Base-by-base conservation (phyloP, 2,888 invertebrate genomes). In the Polia nebulosa region DNA sequence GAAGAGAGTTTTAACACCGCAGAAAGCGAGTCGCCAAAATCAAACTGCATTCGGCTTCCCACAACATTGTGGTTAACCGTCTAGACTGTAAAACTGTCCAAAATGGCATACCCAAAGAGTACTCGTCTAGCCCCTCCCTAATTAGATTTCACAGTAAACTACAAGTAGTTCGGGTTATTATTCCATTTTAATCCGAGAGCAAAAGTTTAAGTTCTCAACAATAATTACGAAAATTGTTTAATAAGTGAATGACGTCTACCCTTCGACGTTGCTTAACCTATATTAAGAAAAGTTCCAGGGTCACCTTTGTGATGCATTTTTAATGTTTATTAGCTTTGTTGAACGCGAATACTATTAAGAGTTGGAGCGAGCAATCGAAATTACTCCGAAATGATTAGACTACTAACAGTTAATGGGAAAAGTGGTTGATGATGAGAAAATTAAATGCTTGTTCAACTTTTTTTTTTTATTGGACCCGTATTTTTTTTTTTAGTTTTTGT, bases 261-360 rank as follows among this genome's bases (percentile, higher is more conserved):
- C 44, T 80, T 74, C 68, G 25, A 61, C 60, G 15, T 56, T 52
- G 67, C 51, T 62, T 55, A 25, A 56, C 34, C 20, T 60, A 34
- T 53, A 65, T 32, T 44, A 52, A 53, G 51, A 41, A 53, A 72
- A 67, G 49, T 70, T 75, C 9, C 60, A 70, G 72, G 67, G 72
- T 64, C 22, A 55, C 15, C 61, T 44, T 72, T 61, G 36, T 69
- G 53, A 84, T 81, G 69, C 70, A 57, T 68, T 65, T 81, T 75
- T 82, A 66, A 75, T 82, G 67, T 56, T 57, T 41, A 63, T 58
- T 44, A 52, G 52, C 56, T 78, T 61, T 51, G 20, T 39, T 58
- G 55, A 81, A 70, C 75, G 56, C 52, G 44, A 68, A n/a, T n/a
- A n/a, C n/a, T n/a, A n/a, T 74, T 66, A 60, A 4, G 49, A 75